These are phyloP conservation scores for Neoniphon sammara DNA, from an alignment of 2,797 vertebrate species.

Conservation along the genomic window DNA sequence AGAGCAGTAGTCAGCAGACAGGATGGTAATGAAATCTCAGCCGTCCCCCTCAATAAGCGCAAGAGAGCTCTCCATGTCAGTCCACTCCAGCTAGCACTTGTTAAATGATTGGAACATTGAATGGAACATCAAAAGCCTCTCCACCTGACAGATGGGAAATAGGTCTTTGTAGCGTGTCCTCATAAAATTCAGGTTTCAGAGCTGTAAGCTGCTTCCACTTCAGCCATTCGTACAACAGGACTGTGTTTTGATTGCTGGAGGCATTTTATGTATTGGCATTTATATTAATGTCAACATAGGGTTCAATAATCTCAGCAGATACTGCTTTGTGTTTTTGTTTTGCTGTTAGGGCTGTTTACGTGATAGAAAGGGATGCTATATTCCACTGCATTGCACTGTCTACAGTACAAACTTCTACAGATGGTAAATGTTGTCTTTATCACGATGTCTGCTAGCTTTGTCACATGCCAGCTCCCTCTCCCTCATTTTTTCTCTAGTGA, in stretches of 20 bases:
- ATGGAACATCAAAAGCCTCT: constrained; percentile 73
- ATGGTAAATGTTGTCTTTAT: too few relatives aligned
- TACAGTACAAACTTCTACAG: too few relatives aligned
- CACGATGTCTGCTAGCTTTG: background rate
- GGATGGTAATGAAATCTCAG: constrained; percentile 62
- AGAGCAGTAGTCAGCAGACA: constrained; percentile 46
- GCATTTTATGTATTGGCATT: constrained; percentile 44
- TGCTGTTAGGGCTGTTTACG: background rate
- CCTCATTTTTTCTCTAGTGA: constrained; percentile 2
- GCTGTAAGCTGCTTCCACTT: constrained; percentile 46
- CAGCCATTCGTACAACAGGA: constrained; percentile 31
- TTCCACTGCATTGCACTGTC: background rate
- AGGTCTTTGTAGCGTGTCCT: constrained; percentile 50
- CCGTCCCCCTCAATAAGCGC: constrained; percentile 69
- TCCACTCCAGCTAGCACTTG: constrained; percentile 66
- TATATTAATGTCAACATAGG: constrained; percentile 29
- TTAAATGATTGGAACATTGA: constrained; percentile 75
- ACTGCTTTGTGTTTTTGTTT: constrained; percentile 23
- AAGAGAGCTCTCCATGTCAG: constrained; percentile 65
- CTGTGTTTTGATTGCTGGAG: constrained; percentile 23
- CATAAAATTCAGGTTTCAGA: constrained; percentile 48
- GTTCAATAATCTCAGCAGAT: constrained; percentile 23
- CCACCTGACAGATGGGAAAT: constrained; percentile 60
- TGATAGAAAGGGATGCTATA: constrained; percentile 11
- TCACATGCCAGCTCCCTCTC: background rate